Base-by-base conservation (phyloP, 2,888 invertebrate genomes). In the Gibbula magus region DNA sequence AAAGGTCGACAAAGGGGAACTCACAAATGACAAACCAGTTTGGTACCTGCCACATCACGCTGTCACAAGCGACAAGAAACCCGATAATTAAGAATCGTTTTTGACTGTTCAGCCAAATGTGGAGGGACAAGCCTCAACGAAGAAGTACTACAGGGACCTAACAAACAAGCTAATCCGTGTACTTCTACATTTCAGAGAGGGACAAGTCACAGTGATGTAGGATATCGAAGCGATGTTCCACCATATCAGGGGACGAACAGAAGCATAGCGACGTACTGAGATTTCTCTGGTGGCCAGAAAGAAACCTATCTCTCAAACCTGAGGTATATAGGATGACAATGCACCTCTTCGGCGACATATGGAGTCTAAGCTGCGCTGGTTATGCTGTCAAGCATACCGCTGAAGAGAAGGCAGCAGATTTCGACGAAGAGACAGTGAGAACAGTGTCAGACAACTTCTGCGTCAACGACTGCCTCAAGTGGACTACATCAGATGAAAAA, bases 141-240 rank as follows among this genome's bases (percentile, higher is more conserved):
- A 20, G 53, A 77, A 25, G 53, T 84, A 0, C 54, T 76, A 4
- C 81, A 81, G 75, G 83, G 82, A 8, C 22, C 35, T 84, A 5
- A 66, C 75, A 0, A 82, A 83, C 67, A 75, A 53, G 20, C 54
- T 84, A 10, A n/a, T 83, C 45, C 78, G 82, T 1, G 82, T 84
- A 1, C 39, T 84, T 32, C 32, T 82, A 3, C 22, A 82, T 52
- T 84, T 82, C 51, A 61, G 83, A 29, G 29, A 84, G 61, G 74
- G 77, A 1, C 51, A 7, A 0, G 45, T 82, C 16, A 83, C 82
- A 18, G 16, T 84, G 18, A 75, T 78, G 51, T 80, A 54, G 13
- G 83, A 84, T 45, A 81, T 84, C 16, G 75, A 83, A 75, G 54
- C 29, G 5, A 82, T 84, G 83, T 84, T 81, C 54, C 77, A 79